These are phyloP conservation scores for Drosophila sturtevanti DNA, from an alignment of 1,140 invertebrate species.

Conservation along the genomic window DNA sequence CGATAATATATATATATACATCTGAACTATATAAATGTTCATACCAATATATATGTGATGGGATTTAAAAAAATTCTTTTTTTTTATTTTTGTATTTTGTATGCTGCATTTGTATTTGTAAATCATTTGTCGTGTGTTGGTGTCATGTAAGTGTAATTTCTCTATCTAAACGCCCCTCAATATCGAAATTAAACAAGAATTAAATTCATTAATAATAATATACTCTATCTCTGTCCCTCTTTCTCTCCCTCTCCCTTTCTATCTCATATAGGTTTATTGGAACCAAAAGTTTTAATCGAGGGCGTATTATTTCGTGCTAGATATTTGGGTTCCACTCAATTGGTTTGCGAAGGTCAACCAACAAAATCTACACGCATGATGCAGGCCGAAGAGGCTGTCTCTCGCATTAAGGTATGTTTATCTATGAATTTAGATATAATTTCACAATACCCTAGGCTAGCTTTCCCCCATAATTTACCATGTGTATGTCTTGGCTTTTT, in stretches of 20 bases:
- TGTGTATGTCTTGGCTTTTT: neutral
- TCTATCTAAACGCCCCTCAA: neutral
- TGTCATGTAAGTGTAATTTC: constrained; percentile 24
- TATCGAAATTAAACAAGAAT: neutral
- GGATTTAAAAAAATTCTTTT: neutral
- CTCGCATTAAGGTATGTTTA: constrained; percentile 96
- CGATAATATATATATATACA: neutral
- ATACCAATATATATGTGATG: neutral
- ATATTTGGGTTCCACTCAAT: constrained; percentile 98
- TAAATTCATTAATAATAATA: neutral
- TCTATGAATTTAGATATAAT: no score
- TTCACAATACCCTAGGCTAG: constrained; percentile 3
- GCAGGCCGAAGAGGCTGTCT: constrained; percentile 99
- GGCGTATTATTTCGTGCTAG: constrained; percentile 98
- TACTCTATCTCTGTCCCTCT: neutral
- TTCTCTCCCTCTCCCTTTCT: neutral
- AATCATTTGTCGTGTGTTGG: neutral
- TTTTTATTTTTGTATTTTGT: neutral
- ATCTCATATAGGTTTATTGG: constrained; percentile 84
- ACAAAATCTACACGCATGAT: constrained; percentile 99
- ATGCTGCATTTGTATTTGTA: constrained; percentile 22
- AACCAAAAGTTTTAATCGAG: constrained; percentile 99
- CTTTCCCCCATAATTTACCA: neutral
- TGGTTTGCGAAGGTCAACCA: constrained; percentile 98
- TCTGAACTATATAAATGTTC: constrained; percentile 23